A percentile compares a stretch with the other conserved stretches of the same genome.
Conservation (phyloP, 2,888 invertebrate species). For the Lycaena phlaeas region DNA sequence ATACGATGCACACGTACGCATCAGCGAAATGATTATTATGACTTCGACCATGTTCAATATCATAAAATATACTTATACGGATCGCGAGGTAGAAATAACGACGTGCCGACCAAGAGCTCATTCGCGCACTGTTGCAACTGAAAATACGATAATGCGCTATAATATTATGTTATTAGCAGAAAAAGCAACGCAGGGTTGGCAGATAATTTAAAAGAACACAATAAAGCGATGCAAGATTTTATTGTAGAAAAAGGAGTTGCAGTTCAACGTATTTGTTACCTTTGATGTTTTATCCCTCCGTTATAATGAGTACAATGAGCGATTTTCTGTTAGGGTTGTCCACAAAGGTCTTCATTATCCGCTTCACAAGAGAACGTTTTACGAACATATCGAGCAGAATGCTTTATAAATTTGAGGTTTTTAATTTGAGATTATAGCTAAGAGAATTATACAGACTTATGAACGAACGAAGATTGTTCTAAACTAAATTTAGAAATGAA, state of each 20-base stretch:
- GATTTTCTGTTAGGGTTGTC: conserved; percentile 31
- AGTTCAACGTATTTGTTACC: conserved; percentile 47
- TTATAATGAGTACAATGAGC: conserved; percentile 46
- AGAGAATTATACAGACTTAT: too few species aligned
- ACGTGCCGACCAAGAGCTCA: conserved; percentile 2
- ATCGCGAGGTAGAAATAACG: conserved; percentile 7
- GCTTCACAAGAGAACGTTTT: too few species aligned
- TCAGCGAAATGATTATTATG: neutral
- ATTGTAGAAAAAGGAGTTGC: conserved; percentile 10
- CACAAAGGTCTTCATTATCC: too few species aligned
- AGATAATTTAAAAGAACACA: conserved; percentile 20
- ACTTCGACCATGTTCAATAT: conserved; percentile 3
- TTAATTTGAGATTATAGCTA: too few species aligned
- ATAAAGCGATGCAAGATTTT: conserved; percentile 14
- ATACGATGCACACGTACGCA: too few species aligned
- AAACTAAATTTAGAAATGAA: too few species aligned
- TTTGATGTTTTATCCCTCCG: conserved; percentile 44
- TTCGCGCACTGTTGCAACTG: conserved; percentile 8
- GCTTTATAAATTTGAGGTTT: too few species aligned
- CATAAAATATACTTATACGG: conserved; percentile 6
- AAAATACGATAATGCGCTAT: conserved; percentile 3
- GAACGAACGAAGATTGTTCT: too few species aligned
- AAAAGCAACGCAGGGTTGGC: conserved; percentile 26
- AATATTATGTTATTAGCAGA: conserved; percentile 21
- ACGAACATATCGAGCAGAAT: too few species aligned